A percentile compares a stretch with the other conserved stretches of the same genome.
phyloP scores from a whole-genome alignment of 2,888 invertebrate genomes.

The Apodemia mormo region DNA sequence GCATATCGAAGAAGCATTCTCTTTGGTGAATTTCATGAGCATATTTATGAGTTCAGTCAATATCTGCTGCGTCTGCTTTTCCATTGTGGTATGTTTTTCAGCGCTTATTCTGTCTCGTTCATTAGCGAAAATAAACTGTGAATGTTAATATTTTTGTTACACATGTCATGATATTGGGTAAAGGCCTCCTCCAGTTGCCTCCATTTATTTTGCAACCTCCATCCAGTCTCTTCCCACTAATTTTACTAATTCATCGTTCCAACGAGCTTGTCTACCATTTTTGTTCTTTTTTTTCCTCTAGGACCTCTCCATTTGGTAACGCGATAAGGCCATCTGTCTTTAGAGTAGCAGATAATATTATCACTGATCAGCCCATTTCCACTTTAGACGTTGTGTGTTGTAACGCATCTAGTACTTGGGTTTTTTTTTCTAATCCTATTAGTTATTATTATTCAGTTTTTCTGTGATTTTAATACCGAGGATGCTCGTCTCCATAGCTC shows the following conservation, averaged over 20 bases:
- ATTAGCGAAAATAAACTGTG: too few species aligned
- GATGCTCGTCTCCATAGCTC: too few species aligned
- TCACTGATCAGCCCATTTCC: background rate
- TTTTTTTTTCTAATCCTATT: too few species aligned
- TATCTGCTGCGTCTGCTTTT: constrained; percentile 73
- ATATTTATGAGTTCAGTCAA: constrained; percentile 70
- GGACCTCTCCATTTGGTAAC: background rate
- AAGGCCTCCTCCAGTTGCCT: too few species aligned
- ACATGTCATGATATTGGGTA: too few species aligned
- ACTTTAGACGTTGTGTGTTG: background rate
- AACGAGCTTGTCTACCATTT: background rate
- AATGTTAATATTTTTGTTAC: too few species aligned
- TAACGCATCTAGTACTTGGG: background rate
- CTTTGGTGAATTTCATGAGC: constrained; percentile 68
- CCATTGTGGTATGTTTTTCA: constrained; percentile 55
- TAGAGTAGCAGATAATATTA: background rate
- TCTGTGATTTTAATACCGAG: too few species aligned
- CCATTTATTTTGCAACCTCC: background rate
- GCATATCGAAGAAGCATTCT: constrained; percentile 66
- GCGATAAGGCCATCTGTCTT: background rate
- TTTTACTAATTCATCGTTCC: background rate
- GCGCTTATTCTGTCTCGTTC: too few species aligned
- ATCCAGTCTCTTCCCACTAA: background rate
- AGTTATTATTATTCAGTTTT: too few species aligned
- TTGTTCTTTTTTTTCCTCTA: background rate